Evolutionary conservation across 2,113 vertebrate genomes (phyloP).

Genomic region (Alces alces): DNA sequence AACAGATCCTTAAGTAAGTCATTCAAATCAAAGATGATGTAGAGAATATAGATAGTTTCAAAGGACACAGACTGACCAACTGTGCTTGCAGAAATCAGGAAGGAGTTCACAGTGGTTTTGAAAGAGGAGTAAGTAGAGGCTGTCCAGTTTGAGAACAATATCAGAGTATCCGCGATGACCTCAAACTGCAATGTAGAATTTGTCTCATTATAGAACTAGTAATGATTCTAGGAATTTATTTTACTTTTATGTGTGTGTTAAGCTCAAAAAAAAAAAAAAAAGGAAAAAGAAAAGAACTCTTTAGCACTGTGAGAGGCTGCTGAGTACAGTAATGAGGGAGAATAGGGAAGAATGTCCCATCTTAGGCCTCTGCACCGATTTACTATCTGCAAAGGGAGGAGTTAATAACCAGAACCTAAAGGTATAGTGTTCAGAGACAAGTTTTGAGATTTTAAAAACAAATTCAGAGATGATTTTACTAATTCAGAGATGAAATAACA

Average conservation of each 20-base stretch:
- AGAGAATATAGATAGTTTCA: not conserved
- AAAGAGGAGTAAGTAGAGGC: not conserved
- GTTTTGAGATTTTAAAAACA: not conserved
- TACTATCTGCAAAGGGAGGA: not conserved
- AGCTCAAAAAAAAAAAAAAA: not conserved
- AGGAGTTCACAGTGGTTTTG: not conserved
- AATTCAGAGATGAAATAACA: not conserved
- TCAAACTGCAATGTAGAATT: constrained; percentile 23
- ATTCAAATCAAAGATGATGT: constrained; percentile 21
- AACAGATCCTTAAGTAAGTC: not conserved
- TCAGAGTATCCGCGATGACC: not conserved
- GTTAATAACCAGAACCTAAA: not conserved
- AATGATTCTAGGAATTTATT: not conserved
- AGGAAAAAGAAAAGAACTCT: not conserved
- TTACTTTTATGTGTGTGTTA: not conserved
- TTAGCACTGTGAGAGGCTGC: not conserved
- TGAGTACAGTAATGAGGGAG: not conserved
- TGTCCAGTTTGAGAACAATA: not conserved
- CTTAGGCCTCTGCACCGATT: not conserved
- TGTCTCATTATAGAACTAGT: not conserved
- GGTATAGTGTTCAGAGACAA: not conserved
- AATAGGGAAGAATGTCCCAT: not conserved
- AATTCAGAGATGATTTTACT: not conserved
- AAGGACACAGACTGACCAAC: not conserved
- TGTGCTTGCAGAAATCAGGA: not conserved